phyloP scores from a whole-genome alignment of 1,140 invertebrate genomes.

The Drosophila subpulchrella region DNA sequence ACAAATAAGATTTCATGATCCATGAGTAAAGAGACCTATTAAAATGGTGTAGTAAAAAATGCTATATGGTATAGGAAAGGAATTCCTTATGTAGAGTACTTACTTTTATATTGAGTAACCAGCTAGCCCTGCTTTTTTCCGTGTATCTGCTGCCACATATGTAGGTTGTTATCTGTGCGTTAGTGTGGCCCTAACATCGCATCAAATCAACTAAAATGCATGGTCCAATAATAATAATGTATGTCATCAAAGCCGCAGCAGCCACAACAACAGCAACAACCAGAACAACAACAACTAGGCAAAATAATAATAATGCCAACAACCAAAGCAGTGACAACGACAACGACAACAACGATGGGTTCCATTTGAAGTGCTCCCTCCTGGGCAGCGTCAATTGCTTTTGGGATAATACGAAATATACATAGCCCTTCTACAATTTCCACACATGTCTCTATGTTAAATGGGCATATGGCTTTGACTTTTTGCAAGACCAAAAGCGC shows the following conservation, averaged over 20 bases:
- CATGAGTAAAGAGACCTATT: background rate
- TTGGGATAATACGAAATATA: constrained; percentile 38
- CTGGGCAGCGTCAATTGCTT: constrained; percentile 41
- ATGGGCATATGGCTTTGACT: constrained; percentile 28
- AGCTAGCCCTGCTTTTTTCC: background rate
- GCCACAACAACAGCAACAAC: constrained; percentile 18
- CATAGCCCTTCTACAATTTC: constrained; percentile 5
- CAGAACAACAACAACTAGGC: constrained; percentile 11
- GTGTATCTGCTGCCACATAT: constrained; percentile 7
- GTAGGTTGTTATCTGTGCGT: constrained; percentile 6
- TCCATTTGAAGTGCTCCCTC: constrained; percentile 29
- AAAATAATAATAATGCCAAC: constrained; percentile 27
- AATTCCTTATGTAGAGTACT: no score
- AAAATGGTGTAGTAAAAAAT: no score
- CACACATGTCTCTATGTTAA: constrained; percentile 13
- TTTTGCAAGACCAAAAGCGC: background rate
- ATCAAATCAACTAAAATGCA: constrained; percentile 67
- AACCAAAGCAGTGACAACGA: constrained; percentile 4
- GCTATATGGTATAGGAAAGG: no score
- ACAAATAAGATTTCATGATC: no score
- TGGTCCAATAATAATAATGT: constrained; percentile 55
- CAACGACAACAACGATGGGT: constrained; percentile 12
- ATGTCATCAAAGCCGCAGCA: constrained; percentile 44
- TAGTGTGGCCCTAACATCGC: constrained; percentile 10
- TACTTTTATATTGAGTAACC: background rate